phyloP scores from a whole-genome alignment of 2,113 vertebrate species.

The Sclerurus mexicanus region DNA sequence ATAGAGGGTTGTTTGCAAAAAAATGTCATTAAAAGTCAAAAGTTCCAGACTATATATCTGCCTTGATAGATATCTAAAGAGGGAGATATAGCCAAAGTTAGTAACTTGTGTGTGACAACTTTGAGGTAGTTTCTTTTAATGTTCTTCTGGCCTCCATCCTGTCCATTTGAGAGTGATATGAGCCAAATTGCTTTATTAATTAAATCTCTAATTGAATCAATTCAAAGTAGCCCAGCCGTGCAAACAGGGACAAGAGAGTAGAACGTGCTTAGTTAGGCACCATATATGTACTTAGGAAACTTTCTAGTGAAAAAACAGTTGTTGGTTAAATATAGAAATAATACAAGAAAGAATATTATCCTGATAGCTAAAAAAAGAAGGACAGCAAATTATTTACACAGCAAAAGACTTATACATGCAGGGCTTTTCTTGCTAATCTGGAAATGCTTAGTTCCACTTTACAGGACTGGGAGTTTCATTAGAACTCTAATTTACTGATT shows the following conservation, averaged over 20 bases:
- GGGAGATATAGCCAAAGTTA: neutral
- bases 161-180: neutral
- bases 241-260: neutral
- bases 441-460: neutral
- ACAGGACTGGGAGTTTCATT: neutral
- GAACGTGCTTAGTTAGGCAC: neutral
- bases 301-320: neutral
- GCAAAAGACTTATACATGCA: neutral
- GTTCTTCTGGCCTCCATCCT: neutral
- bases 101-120: neutral
- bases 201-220: neutral
- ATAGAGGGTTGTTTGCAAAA: neutral
- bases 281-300: accelerated
- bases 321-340: neutral
- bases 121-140: neutral
- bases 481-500: neutral
- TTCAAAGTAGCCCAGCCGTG: neutral
- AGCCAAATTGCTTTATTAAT: neutral
- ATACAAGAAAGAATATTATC: neutral
- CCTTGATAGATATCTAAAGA: neutral
- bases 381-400: neutral
- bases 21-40: neutral
- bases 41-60: neutral
- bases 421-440: neutral
- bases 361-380: neutral